Evolutionary conservation across 2,113 vertebrate genomes (phyloP).

Genomic region (Cisticola juncidis): DNA sequence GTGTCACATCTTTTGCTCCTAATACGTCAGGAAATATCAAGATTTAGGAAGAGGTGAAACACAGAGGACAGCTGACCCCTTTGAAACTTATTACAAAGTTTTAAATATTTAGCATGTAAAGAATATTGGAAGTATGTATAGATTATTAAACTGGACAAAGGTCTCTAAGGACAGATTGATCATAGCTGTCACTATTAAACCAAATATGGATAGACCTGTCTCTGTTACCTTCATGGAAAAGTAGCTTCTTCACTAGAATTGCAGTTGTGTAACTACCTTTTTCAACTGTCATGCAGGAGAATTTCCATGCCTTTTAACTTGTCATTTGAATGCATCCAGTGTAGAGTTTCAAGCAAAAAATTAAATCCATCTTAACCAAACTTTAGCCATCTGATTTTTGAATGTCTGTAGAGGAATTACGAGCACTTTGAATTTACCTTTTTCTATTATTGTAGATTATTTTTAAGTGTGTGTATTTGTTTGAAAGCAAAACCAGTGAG

Average conservation of each 20-base stretch:
- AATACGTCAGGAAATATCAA: background rate
- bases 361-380: background rate
- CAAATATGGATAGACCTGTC: background rate
- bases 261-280: background rate
- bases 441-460: background rate
- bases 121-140: rapidly evolving
- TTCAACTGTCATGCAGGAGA: background rate
- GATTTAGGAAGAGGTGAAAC: background rate
- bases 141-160: background rate
- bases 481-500: too few relatives aligned
- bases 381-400: background rate
- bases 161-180: background rate
- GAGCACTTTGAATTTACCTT: background rate
- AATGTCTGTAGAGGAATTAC: background rate
- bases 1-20: background rate
- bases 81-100: background rate
- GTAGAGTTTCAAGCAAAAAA: background rate
- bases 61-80: background rate
- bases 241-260: background rate
- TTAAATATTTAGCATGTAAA: background rate
- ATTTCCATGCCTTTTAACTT: background rate
- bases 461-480: background rate
- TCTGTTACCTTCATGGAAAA: background rate
- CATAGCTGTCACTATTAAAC: background rate
- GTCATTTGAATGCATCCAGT: background rate